A percentile compares a stretch with the other conserved stretches of the same genome.
These are phyloP conservation scores for Cynoglossus semilaevis DNA, from an alignment of 2,113 vertebrate species.

Conservation along the genomic window DNA sequence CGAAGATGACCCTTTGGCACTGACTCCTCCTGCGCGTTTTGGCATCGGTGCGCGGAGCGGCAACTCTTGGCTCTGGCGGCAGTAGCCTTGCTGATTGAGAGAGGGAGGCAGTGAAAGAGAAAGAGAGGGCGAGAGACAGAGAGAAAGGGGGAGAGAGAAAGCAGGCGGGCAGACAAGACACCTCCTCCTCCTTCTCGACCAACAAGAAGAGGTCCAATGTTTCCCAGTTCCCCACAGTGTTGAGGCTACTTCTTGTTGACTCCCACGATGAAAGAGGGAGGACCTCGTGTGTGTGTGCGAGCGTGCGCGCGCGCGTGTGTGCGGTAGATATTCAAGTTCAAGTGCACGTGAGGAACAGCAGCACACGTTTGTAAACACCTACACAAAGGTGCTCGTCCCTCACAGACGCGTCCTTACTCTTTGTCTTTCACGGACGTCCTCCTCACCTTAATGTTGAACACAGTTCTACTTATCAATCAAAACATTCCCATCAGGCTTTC, in stretches of 20 bases:
- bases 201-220: conserved; percentile 72
- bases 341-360: conserved; percentile 83
- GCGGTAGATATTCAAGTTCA: conserved; percentile 95
- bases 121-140: conserved; percentile 35
- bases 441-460: not conserved
- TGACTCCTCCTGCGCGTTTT: conserved; percentile 73
- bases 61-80: conserved; percentile 75
- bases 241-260: conserved; percentile 70
- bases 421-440: not conserved
- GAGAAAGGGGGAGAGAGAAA: conserved; percentile 26
- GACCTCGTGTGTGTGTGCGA: conserved; percentile 76
- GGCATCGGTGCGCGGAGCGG: conserved; percentile 71
- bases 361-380: conserved; percentile 77
- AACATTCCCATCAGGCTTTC: not conserved
- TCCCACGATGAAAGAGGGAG: conserved; percentile 86
- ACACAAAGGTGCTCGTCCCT: conserved; percentile 9
- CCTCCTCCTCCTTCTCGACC: conserved; percentile 67
- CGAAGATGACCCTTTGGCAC: conserved; percentile 75
- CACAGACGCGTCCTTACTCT: not conserved
- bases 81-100: conserved; percentile 64
- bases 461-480: too few species aligned
- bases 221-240: conserved; percentile 60
- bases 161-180: conserved; percentile 65
- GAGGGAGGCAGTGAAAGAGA: conserved; percentile 45
- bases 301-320: conserved; percentile 83